Conservation (phyloP, 2,797 vertebrate species). For the Sebastes baramenuke region DNA sequence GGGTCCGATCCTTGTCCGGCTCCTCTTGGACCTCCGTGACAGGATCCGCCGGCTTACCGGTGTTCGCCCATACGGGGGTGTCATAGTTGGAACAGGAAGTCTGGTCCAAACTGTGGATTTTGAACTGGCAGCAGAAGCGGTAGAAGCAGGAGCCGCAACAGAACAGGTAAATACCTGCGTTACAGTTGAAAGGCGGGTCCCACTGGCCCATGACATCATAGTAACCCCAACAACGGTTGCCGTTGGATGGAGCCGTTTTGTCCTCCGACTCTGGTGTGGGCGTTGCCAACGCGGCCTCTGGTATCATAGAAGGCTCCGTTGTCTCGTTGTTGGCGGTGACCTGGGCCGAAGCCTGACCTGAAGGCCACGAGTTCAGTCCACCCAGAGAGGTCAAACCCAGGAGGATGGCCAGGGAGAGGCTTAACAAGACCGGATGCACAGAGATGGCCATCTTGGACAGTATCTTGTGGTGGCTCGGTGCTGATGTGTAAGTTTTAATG, state of each 20-base stretch:
- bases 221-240: constrained; percentile 93
- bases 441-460: constrained; percentile 67
- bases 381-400: constrained; percentile 83
- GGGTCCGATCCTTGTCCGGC: constrained; percentile 91
- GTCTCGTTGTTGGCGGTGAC: constrained; percentile 71
- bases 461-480: constrained; percentile 30
- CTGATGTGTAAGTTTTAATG: constrained; percentile 29
- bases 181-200: constrained; percentile 98
- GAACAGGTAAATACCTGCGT: constrained; percentile 92
- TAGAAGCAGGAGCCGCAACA: constrained; percentile 98
- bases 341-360: constrained; percentile 71
- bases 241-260: constrained; percentile 47
- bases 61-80: constrained; percentile 96
- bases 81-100: constrained; percentile 97
- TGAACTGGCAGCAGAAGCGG: constrained; percentile 98
- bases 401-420: constrained; percentile 75
- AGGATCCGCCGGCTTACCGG: constrained; percentile 84
- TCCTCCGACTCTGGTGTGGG: constrained; percentile 66
- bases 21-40: constrained; percentile 88
- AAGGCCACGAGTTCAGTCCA: constrained; percentile 66
- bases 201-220: constrained; percentile 99
- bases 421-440: constrained; percentile 51
- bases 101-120: constrained; percentile 92
- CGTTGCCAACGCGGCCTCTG: constrained; percentile 73
- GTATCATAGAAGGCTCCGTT: constrained; percentile 61